Base-by-base conservation (phyloP, 2,113 vertebrate genomes). In the Brienomyrus longianalis region DNA sequence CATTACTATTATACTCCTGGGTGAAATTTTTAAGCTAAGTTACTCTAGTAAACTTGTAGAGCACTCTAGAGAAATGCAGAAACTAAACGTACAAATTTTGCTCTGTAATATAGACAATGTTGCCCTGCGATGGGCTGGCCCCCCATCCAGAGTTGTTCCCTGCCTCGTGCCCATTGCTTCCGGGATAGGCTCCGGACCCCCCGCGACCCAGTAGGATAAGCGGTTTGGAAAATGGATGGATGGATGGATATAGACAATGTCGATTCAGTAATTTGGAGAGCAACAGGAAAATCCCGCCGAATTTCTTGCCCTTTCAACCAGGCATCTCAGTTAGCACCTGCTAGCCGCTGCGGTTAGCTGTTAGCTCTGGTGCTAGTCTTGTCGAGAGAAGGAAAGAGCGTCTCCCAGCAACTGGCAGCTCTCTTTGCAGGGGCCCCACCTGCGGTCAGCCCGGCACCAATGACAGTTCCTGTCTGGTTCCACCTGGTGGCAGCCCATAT, bases 401-500 rank as follows among this genome's bases (percentile, higher is more conserved):
- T 89, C 87, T 19, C 80, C 80, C 11, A 3, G 17, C 50, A 31
- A 70, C 89, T 86, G 89, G 74, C 80, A 59, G 62, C 23, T 59
- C 77, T 89, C 86, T 90, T 86, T 77, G 74, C 89, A 27, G 87
- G 87, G 47, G 48, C 80, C n/a, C 47, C 88, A 83, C 89, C 77
- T 74, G 89, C 89, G 50, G 80, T 59, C 86, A 10, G 35, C 80
- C 80, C 50, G 89, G 35, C 43, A 2, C 86, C 90, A 89, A 88
- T 89, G 88, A 88, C 89, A 85, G 80, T 80, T 85, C 43, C 89
- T 54, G 80, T 88, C 86, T 84, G 86, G 35, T 88, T 86, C 89
- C 89, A 90, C 89, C 90, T 91, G 90, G 87, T 88, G 89, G 31
- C 87, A 90, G 85, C 50, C 89, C 47, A 74, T 91, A 91, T 90